Evolutionary conservation across 2,113 vertebrate genomes (phyloP).

Genomic region (Peromyscus polionotus): DNA sequence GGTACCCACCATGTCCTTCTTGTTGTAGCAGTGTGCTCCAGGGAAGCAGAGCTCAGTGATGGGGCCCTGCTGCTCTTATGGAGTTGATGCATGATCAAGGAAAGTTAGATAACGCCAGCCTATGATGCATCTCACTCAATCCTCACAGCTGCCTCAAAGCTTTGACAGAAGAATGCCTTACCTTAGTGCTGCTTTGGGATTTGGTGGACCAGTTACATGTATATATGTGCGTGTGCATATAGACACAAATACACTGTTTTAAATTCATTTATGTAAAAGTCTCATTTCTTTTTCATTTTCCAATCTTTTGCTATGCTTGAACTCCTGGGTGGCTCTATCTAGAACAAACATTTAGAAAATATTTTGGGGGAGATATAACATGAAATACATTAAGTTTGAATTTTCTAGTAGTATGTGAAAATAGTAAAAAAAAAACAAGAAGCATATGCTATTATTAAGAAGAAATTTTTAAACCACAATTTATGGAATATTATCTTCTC

Average conservation of each 20-base stretch:
- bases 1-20: not conserved
- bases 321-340: not conserved
- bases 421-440: not conserved
- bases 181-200: not conserved
- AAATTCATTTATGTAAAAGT: not conserved
- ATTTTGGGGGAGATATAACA: not conserved
- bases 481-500: not conserved
- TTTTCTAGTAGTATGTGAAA: not conserved
- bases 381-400: not conserved
- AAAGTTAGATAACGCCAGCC: not conserved
- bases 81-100: not conserved
- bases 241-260: not conserved
- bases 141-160: not conserved
- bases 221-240: not conserved
- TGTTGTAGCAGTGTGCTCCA: not conserved
- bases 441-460: not conserved
- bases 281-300: not conserved
- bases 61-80: not conserved
- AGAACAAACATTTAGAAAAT: not conserved
- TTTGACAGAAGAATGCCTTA: not conserved
- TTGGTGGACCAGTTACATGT: not conserved
- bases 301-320: not conserved
- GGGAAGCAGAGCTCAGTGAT: not conserved
- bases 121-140: not conserved
- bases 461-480: not conserved